Evolutionary conservation across 1,140 invertebrate genomes (phyloP), one percentile per base, ranked within the genome.

Genomic region (Oncopodura yosiiana): DNA sequence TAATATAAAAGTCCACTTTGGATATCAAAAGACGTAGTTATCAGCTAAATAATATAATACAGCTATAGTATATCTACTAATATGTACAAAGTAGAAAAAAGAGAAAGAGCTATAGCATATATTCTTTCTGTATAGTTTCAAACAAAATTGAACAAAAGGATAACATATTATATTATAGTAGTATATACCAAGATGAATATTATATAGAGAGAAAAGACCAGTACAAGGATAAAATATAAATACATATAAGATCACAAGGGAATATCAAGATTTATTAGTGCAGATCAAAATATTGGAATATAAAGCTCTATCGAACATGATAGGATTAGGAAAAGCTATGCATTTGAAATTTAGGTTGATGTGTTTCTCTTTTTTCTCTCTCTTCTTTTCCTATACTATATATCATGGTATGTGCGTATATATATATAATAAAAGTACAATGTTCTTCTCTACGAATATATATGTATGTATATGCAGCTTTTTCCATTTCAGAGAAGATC

Each of bases 321-420:
- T 59, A 38, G 57, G 57, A 59, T 59, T 59, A 59, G 57, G 34
- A 49, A 48, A 59, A 59, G 45, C 57, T 54, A 59, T 59, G 57
- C 57, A 59, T 59, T 59, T 59, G 51, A 59, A 59, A 49, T 57
- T 38, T 39, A 34, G 42, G 42, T 57, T 57, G 55, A 57, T 51
- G 30, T 42, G 49, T 46, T 57, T 57, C 38, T 27, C 19, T 45
- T 16, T 38, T 44, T 44, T 45, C 43, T 41, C 53, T 49, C 27
- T 55, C 32, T n/a, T n/a, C n/a, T n/a, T n/a, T n/a, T n/a, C n/a
- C n/a, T n/a, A n/a, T n/a, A n/a, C n/a, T n/a, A n/a, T n/a, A n/a
- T n/a, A n/a, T n/a, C n/a, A n/a, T n/a, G n/a, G n/a, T n/a, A n/a
- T n/a, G n/a, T n/a, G n/a, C n/a, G n/a, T n/a, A n/a, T n/a, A n/a